Evolutionary conservation across 2,113 vertebrate species (phyloP).

Genomic region (Microcebus lehilahytsara): DNA sequence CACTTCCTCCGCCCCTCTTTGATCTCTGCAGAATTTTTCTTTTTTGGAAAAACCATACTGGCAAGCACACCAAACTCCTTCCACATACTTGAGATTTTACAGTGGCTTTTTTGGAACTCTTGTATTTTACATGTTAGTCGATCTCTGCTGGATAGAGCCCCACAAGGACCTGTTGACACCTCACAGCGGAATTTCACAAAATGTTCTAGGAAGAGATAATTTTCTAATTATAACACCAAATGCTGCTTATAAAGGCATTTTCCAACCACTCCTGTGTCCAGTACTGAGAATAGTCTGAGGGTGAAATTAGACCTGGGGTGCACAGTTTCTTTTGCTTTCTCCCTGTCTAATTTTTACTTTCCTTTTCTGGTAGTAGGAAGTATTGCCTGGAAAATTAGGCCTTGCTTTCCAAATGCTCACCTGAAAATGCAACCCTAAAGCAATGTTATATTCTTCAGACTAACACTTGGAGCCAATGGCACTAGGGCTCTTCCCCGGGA

Average conservation of each 20-base stretch:
- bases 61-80: conserved; percentile 67
- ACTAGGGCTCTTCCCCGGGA: neutral
- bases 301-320: conserved; percentile 52
- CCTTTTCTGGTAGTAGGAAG: conserved; percentile 6
- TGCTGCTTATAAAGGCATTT: conserved; percentile 67
- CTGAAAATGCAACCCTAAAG: neutral
- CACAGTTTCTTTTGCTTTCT: conserved; percentile 63
- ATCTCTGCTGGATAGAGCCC: conserved; percentile 48
- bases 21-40: conserved; percentile 56
- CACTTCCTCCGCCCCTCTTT: conserved; percentile 63
- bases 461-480: neutral
- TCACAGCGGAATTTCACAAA: conserved; percentile 72
- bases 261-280: conserved; percentile 55
- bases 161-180: conserved; percentile 73
- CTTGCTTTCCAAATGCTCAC: conserved; percentile 27
- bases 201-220: conserved; percentile 78
- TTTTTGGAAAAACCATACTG: conserved; percentile 55
- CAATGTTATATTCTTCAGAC: neutral
- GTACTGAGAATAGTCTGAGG: conserved; percentile 50
- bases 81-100: conserved; percentile 69
- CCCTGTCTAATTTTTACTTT: neutral
- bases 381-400: neutral
- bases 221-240: conserved; percentile 76
- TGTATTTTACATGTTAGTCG: conserved; percentile 69
- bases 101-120: conserved; percentile 67